These are phyloP conservation scores for Cosmopolites sordidus DNA, from an alignment of 2,888 invertebrate genomes.

Conservation along the genomic window DNA sequence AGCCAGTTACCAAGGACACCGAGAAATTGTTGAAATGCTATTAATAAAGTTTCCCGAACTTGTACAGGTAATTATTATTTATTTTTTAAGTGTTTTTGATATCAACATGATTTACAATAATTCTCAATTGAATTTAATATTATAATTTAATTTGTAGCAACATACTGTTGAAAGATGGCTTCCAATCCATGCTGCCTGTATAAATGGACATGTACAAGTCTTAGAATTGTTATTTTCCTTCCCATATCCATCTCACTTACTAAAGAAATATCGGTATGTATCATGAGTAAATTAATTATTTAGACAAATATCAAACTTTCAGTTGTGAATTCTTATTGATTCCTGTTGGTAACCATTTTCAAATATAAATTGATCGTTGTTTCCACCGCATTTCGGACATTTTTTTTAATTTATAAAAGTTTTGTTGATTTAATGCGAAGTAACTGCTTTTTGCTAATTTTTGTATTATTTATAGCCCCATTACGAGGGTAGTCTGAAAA, in stretches of 20 bases:
- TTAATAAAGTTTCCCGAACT: conserved; percentile 80
- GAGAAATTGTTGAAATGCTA: conserved; percentile 70
- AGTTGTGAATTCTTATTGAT: too few relatives aligned
- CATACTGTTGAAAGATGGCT: conserved; percentile 89
- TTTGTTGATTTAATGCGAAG: too few relatives aligned
- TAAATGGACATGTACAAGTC: conserved; percentile 77
- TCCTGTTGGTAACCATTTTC: too few relatives aligned
- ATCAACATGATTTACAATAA: not conserved
- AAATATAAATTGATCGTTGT: too few relatives aligned
- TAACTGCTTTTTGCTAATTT: too few relatives aligned
- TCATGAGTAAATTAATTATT: too few relatives aligned
- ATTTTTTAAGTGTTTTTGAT: not conserved
- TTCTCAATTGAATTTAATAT: not conserved
- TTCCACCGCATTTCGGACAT: too few relatives aligned
- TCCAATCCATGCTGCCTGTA: conserved; percentile 88
- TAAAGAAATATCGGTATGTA: conserved; percentile 56
- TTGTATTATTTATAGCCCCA: too few relatives aligned
- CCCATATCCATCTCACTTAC: conserved; percentile 70
- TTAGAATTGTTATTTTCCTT: conserved; percentile 76
- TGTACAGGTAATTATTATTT: conserved; percentile 55
- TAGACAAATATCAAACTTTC: too few relatives aligned
- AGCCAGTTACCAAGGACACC: conserved; percentile 81
- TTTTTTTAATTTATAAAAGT: too few relatives aligned
- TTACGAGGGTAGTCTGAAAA: too few relatives aligned
- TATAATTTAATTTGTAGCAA: conserved; percentile 51